Conservation (phyloP, 2,113 vertebrate species). For the Gorsachius goisagi region DNA sequence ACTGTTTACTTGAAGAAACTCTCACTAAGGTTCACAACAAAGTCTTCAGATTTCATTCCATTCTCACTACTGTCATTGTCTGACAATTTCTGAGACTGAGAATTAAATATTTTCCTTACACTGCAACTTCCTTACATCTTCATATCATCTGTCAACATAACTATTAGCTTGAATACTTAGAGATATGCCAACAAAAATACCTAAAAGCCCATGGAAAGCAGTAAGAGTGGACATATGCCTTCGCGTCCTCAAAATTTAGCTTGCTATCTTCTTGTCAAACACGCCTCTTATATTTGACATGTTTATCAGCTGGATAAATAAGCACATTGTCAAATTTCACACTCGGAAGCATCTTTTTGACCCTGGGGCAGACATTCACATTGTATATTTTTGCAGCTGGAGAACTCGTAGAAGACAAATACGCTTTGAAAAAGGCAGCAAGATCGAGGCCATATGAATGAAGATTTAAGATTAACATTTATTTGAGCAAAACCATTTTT, state of each 20-base stretch:
- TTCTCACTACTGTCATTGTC: not conserved
- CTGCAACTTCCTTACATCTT: not conserved
- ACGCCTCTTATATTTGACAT: not conserved
- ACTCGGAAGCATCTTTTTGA: not conserved
- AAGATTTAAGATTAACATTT: not conserved
- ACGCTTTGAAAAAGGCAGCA: not conserved
- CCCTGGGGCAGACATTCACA: not conserved
- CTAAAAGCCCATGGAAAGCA: not conserved
- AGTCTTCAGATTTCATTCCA: not conserved
- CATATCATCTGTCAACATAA: not conserved
- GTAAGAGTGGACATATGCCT: not conserved
- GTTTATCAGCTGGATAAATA: constrained; percentile 15
- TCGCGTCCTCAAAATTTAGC: not conserved
- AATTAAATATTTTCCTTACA: not conserved
- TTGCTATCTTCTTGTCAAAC: constrained; percentile 6
- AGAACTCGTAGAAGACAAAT: not conserved
- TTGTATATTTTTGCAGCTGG: constrained; percentile 42
- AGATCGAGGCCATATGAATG: not conserved
- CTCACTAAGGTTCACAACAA: not conserved
- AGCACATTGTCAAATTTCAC: not conserved
- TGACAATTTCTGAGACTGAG: not conserved
- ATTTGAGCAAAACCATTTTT: not conserved
- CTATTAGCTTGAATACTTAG: not conserved
- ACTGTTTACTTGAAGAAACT: not conserved
- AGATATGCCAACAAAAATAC: not conserved